Evolutionary conservation across 1,140 invertebrate genomes (phyloP).

Genomic region (Trichomalopsis sarcophagae): DNA sequence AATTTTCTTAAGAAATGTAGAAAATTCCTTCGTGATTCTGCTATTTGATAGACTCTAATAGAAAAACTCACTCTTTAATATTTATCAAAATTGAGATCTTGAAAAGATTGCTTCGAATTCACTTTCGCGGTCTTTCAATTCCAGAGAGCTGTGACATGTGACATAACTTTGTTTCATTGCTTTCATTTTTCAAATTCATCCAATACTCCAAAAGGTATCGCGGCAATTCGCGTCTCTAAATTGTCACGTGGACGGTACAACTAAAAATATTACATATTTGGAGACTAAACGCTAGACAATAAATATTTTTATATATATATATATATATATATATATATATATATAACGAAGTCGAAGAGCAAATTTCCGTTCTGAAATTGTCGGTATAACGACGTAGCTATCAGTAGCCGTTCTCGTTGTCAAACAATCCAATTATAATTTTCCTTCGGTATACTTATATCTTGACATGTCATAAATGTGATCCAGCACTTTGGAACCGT

Average conservation of each 20-base stretch:
- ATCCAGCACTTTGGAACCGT: conserved; percentile 23
- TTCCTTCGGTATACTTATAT: neutral
- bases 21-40: conserved; percentile 19
- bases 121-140: conserved; percentile 19
- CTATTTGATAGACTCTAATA: conserved; percentile 21
- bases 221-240: conserved; percentile 2
- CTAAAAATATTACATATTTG: neutral
- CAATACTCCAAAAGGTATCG: conserved; percentile 1
- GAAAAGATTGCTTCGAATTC: neutral
- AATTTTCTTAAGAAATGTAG: conserved; percentile 7
- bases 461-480: conserved; percentile 14
- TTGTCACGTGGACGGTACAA: neutral
- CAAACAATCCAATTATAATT: neutral
- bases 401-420: neutral
- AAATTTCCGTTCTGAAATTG: neutral
- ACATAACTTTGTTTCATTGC: conserved; percentile 19
- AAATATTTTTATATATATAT: conserved; percentile 38
- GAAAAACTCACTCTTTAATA: conserved; percentile 21
- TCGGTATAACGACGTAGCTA: neutral
- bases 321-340: neutral
- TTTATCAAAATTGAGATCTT: conserved; percentile 14
- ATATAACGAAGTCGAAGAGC: neutral
- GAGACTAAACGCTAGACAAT: conserved; percentile 22
- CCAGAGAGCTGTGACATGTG: conserved; percentile 6
- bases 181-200: neutral